Base-by-base conservation (phyloP, 2,888 invertebrate species). In the Ditylenchus weischeri region DNA sequence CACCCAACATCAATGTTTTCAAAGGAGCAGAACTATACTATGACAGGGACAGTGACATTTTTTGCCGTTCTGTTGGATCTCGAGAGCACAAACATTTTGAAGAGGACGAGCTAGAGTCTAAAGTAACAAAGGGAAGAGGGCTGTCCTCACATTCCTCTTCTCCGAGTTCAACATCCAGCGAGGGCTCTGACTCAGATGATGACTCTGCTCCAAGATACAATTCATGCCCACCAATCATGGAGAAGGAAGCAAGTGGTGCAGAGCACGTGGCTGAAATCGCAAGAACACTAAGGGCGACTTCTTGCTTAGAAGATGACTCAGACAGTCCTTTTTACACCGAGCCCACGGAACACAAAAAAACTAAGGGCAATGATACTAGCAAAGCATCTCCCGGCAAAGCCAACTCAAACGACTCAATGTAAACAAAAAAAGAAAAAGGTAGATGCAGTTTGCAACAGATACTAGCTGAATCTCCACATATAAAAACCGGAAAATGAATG, bases 21-120 rank as follows among this genome's bases (percentile, higher is more conserved):
- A 75, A 73, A 11, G 80, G 80, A 3, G 76, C 79, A 6, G 76
- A 79, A 50, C 61, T 75, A 13, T 72, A 62, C 58, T 76, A 74
- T 47, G 78, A 80, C 48, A 35, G 59, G 13, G 54, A 54, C n/a
- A 54, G 29, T 54, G 54, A 54, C 13, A 54, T 29, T 21, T 59
- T 59, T 59, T 59, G 59, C 35, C 59, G 59, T 11, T 38, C 35
- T 15, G 36, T 38, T 10, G 59, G 59, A 29, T 59, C 19, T n/a
- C 59, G 59, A 1, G 23, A 59, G 6, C 36, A 19, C 35, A 19
- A 21, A 13, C 23, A 21, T 13, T 29, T 19, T 8, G 59, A 59
- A 11, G 38, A 38, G 35, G 59, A 59, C 23, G 59, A 36, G 13
- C 13, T 6, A 13, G 59, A 59, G 19, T 21, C 1, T 54, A 21